Percentiles rank a stretch among this genome's conserved stretches.
These are phyloP conservation scores for Rhingia campestris DNA, from an alignment of 2,888 invertebrate species.

Conservation along the genomic window DNA sequence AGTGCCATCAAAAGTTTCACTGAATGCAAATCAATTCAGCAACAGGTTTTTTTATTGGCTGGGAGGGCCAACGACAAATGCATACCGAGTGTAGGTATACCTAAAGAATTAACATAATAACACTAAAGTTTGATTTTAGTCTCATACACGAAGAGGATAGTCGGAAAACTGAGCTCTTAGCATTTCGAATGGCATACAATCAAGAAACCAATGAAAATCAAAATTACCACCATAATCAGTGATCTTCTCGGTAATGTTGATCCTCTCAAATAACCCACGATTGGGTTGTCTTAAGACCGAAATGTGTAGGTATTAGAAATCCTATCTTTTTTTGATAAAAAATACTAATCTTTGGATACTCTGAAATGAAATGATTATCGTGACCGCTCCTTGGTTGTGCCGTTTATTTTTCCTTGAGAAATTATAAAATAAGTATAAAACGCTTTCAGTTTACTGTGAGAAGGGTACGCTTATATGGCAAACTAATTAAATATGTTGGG, in stretches of 20 bases:
- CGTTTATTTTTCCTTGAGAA: conserved; percentile 14
- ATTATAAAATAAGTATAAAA: conserved; percentile 4
- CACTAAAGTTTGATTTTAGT: conserved; percentile 10
- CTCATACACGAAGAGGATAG: not conserved
- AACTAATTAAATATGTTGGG: too few species aligned
- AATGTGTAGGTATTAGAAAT: conserved; percentile 9
- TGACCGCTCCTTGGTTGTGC: conserved; percentile 26
- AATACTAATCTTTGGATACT: conserved; percentile 7
- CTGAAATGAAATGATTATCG: conserved; percentile 13
- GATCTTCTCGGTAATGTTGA: not conserved
- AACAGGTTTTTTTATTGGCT: conserved; percentile 15
- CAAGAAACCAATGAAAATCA: conserved; percentile 3
- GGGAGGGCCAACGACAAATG: conserved; percentile 8
- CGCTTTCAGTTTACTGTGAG: not conserved
- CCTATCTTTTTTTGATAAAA: not conserved
- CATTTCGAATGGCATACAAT: not conserved
- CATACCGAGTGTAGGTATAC: not conserved
- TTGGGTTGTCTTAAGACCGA: too few species aligned
- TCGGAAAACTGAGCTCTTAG: conserved; percentile 12
- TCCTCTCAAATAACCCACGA: conserved; percentile 9
- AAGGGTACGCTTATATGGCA: too few species aligned
- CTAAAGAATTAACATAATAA: conserved; percentile 44
- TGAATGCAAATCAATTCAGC: conserved; percentile 15
- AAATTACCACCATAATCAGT: conserved; percentile 12
- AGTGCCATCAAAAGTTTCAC: not conserved